Percentiles rank a stretch among this genome's conserved stretches.
phyloP scores from a whole-genome alignment of 2,888 invertebrate genomes.

The Urechis unicinctus region DNA sequence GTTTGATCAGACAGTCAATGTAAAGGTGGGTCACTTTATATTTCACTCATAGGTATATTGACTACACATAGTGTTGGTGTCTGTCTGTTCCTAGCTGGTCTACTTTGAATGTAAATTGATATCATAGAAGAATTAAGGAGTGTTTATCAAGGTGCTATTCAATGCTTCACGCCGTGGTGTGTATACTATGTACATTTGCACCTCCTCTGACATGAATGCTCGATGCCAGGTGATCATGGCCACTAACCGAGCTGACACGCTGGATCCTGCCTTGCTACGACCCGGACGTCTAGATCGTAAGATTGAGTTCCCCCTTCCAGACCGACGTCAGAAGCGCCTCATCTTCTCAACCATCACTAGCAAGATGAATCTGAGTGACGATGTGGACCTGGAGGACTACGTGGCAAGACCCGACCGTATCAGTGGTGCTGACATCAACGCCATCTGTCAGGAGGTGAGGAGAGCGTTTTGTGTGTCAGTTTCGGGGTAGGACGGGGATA shows the following conservation, averaged over 20 bases:
- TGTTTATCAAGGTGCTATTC: too few relatives aligned
- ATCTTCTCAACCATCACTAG: slow-evolving; percentile 95
- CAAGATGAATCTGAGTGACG: slow-evolving; percentile 67
- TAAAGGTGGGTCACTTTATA: slow-evolving; percentile 63
- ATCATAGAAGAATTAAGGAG: too few relatives aligned
- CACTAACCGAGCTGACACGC: slow-evolving; percentile 92
- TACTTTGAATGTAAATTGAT: too few relatives aligned
- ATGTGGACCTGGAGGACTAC: slow-evolving; percentile 97
- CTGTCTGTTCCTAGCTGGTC: background rate
- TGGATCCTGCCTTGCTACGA: slow-evolving; percentile 93
- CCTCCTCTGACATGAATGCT: too few relatives aligned
- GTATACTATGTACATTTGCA: too few relatives aligned
- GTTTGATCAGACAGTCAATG: slow-evolving; percentile 99
- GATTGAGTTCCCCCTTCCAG: slow-evolving; percentile 97
- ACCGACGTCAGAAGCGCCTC: slow-evolving; percentile 80
- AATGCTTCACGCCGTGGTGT: too few relatives aligned
- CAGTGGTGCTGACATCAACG: slow-evolving; percentile 98
- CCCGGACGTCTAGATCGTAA: slow-evolving; percentile 96
- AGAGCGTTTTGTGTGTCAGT: background rate
- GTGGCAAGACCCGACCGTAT: slow-evolving; percentile 98
- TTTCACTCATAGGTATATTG: background rate
- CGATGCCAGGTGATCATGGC: slow-evolving; percentile 81
- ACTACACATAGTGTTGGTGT: background rate
- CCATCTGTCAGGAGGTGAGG: slow-evolving; percentile 89
- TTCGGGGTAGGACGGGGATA: too few relatives aligned